These are phyloP conservation scores for Neosilurus hyrtlii DNA, from an alignment of 2,797 vertebrate species.

Conservation along the genomic window DNA sequence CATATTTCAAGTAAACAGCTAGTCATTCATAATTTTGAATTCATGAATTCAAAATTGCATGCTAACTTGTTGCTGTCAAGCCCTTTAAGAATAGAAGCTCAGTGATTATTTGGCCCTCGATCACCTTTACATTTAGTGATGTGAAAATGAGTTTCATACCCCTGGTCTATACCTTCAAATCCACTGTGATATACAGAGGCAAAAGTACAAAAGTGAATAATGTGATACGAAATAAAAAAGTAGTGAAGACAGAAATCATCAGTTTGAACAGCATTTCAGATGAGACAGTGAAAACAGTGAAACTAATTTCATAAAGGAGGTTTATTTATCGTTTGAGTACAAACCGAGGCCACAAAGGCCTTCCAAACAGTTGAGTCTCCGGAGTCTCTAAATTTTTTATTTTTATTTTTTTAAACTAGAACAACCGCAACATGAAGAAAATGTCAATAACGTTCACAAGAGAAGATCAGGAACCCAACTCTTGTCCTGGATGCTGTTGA, in stretches of 20 bases:
- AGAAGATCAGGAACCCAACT: slow-evolving; percentile 34
- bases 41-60: too few relatives aligned
- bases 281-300: background rate
- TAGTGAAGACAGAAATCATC: background rate
- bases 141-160: too few relatives aligned
- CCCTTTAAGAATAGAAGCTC: too few relatives aligned
- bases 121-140: too few relatives aligned
- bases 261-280: background rate
- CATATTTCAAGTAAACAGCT: too few relatives aligned
- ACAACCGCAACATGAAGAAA: slow-evolving; percentile 59
- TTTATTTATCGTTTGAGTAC: slow-evolving; percentile 86
- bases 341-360: slow-evolving; percentile 85
- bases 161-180: too few relatives aligned
- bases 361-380: slow-evolving; percentile 73
- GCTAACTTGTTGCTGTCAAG: too few relatives aligned
- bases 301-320: slow-evolving; percentile 71
- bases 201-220: background rate
- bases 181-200: too few relatives aligned
- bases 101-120: too few relatives aligned
- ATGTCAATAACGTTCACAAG: slow-evolving; percentile 22
- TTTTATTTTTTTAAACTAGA: slow-evolving; percentile 71
- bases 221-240: background rate
- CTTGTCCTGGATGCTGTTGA: slow-evolving; percentile 30
- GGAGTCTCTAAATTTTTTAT: slow-evolving; percentile 48
- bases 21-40: too few relatives aligned